Evolutionary conservation across 2,888 invertebrate species (phyloP), one percentile per base, ranked within the genome.

Genomic region (Cryptocephalus primarius): DNA sequence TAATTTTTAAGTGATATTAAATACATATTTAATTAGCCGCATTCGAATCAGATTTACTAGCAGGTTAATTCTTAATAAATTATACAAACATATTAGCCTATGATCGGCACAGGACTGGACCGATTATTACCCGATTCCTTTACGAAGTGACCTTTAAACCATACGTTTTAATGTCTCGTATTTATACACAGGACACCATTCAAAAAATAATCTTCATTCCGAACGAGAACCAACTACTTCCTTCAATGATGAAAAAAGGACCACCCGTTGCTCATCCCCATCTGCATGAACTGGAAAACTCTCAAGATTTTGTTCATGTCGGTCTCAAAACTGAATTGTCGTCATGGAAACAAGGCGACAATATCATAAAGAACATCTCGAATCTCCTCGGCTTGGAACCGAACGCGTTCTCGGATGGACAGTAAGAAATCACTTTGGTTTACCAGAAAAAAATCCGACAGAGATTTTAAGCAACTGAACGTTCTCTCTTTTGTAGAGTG

Each of bases 261-360:
- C 68, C 70, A 2, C 52, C 65, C 32, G 66, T 64, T 10, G 61
- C 60, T 1, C 63, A 66, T 54, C 66, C 68, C 22, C 67, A 49
- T 12, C 40, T 33, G 14, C 8, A 40, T 11, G 48, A 32, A 8
- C 31, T 39, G 12, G 39, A 49, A 8, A 44, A 47, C 12, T 32
- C 85, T 40, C 88, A 89, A 61, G 84, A 86, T 55, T 86, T 83
- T 62, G 83, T 88, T 2, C 88, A 85, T 66, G 81, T 92, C 49
- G 75, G 78, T 55, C 82, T 90, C 51, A 82, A 83, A 63, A 80
- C 84, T 62, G 78, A 79, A 83, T 70, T 80, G 50, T 72, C 73
- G 48, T 76, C 73, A 12, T 89, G 88, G 88, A 72, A 76, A 47
- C 82, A 86, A 63, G 90, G 88, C 41, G 76, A 79, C 58, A 74